Evolutionary conservation across 1,140 invertebrate species (phyloP).

Genomic region (Drosophila bipectinata): DNA sequence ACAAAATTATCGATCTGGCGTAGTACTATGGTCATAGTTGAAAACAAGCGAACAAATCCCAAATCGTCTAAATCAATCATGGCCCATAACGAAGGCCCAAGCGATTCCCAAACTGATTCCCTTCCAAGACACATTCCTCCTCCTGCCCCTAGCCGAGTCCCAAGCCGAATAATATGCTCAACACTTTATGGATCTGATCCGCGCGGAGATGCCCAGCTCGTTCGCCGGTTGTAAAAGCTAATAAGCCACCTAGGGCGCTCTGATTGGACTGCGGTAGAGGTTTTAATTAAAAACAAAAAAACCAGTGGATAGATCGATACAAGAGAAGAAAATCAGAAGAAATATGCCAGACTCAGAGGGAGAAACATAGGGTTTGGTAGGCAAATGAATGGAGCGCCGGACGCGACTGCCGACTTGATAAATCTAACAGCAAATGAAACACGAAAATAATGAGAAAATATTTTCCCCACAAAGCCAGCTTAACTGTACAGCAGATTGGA

Average conservation of each 20-base stretch:
- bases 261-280: slow-evolving; percentile 76
- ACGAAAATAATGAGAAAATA: slow-evolving; percentile 81
- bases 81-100: slow-evolving; percentile 60
- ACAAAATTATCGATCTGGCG: slow-evolving; percentile 47
- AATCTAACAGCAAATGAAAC: slow-evolving; percentile 76
- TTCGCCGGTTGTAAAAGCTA: slow-evolving; percentile 75
- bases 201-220: slow-evolving; percentile 24
- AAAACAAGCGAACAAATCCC: slow-evolving; percentile 53
- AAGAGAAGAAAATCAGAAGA: slow-evolving; percentile 56
- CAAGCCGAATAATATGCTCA: slow-evolving; percentile 73
- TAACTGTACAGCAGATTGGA: slow-evolving; percentile 54
- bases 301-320: slow-evolving; percentile 23
- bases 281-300: slow-evolving; percentile 79
- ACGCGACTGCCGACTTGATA: slow-evolving; percentile 46
- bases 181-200: slow-evolving; percentile 57
- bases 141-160: background rate
- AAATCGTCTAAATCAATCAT: slow-evolving; percentile 77
- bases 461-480: slow-evolving; percentile 67
- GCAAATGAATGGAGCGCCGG: slow-evolving; percentile 44
- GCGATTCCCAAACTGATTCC: slow-evolving; percentile 14
- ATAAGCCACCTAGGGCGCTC: slow-evolving; percentile 83
- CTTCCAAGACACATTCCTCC: slow-evolving; percentile 6
- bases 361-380: slow-evolving; percentile 13
- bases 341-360: background rate
- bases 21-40: slow-evolving; percentile 35